Evolutionary conservation across 2,113 vertebrate species (phyloP), one percentile per base, ranked within the genome.

Genomic region (Corythoichthys haematopterus): DNA sequence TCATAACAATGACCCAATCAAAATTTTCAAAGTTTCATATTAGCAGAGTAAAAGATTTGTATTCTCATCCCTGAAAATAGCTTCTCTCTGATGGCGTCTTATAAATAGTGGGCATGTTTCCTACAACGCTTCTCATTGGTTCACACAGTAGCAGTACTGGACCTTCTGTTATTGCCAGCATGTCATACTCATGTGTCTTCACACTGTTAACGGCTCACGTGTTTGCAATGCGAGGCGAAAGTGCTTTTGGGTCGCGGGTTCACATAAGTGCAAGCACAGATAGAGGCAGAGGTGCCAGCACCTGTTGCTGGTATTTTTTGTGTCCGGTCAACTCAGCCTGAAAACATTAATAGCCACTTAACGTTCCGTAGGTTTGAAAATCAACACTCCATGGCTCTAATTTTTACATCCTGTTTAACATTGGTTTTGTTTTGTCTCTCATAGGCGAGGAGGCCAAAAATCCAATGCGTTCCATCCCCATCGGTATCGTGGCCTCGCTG

Each of bases 401-500:
- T 43, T 5, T 43, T 43, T 5, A 43, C 6, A 7, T 43, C 40
- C 9, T 43, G 6, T 43, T 14, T 4, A 28, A 6, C 40, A 1
- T 61, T 16, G 20, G 2, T n/a, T 11, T 33, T n/a, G 7, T 61
- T 43, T 33, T 7, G 33, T 16, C 13, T 16, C 56, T 55, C 62
- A 4, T 87, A 99, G 97, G 96, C 2, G 97, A 99, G 79, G 97
- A 99, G 87, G 97, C 96, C 1, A 93, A 90, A 84, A 96, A 97
- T 89, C 97, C 96, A 0, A 95, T 96, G 88, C 94, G 91, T 0
- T 95, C 95, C 1, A 98, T 99, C 35, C 97, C 97, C 1, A 78
- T 96, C 1, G 93, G 96, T 77, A 99, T 99, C 40, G 95, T 98
- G 12, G 90, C 92, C 40, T 98, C 97, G 2, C 91, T 99, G 72